Evolutionary conservation across 1,140 invertebrate genomes (phyloP).

Genomic region (Caenorhabditis inopinata): DNA sequence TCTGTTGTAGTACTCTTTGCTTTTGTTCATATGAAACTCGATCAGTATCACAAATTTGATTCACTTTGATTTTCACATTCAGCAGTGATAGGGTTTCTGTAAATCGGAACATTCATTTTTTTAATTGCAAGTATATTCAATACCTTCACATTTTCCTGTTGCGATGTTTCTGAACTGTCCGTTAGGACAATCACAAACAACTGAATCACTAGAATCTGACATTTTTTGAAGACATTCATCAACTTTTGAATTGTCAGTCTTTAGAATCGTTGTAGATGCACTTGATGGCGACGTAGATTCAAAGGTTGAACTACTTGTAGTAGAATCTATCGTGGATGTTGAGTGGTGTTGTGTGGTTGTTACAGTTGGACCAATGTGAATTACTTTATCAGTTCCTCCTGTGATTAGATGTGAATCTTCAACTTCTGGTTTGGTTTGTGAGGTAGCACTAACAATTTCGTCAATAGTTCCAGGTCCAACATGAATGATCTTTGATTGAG

Average conservation of each 20-base stretch:
- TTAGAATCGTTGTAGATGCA: background rate
- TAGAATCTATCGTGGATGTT: background rate
- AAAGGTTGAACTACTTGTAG: background rate
- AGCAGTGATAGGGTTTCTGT: background rate
- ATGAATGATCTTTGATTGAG: background rate
- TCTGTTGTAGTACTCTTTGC: background rate
- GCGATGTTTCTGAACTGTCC: background rate
- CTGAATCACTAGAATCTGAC: background rate
- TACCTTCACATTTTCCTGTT: background rate
- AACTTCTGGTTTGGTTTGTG: background rate
- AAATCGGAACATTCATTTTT: background rate
- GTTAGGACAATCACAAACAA: constrained; percentile 17
- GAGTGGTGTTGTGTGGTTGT: background rate
- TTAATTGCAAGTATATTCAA: too few species aligned
- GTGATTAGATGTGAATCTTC: too few species aligned
- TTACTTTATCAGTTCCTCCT: background rate
- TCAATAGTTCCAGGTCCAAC: background rate
- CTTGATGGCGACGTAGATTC: background rate
- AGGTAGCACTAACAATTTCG: background rate
- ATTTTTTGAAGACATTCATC: background rate
- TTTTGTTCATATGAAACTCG: background rate
- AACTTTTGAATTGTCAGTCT: background rate
- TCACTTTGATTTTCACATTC: background rate
- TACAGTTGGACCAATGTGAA: constrained; percentile 1
- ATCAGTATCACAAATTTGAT: background rate